Percentiles rank a stretch among this genome's conserved stretches.
Conservation (phyloP, 2,113 vertebrate genomes). For the Poecile atricapillus region DNA sequence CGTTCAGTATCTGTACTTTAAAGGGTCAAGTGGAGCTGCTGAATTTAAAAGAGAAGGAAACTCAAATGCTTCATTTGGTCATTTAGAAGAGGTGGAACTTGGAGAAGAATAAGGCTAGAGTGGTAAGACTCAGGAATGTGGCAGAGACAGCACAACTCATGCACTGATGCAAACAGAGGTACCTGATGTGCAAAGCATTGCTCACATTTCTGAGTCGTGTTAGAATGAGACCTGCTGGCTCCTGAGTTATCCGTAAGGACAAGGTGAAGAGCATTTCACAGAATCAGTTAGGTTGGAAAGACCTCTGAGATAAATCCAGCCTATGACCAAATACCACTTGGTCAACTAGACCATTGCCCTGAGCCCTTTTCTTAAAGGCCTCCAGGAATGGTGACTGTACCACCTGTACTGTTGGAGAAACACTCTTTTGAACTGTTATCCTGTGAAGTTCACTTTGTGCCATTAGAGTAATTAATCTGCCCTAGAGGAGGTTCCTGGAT, state of each 20-base stretch:
- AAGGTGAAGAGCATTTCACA: background rate
- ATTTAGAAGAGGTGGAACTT: background rate
- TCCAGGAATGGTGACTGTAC: background rate
- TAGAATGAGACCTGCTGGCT: background rate
- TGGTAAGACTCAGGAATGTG: background rate
- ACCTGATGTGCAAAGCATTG: background rate
- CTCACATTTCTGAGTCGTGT: background rate
- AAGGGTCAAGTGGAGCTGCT: background rate
- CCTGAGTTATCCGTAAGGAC: background rate
- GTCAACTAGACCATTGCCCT: background rate
- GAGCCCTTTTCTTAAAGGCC: background rate
- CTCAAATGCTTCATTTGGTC: background rate
- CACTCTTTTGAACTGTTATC: background rate
- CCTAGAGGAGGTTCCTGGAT: background rate
- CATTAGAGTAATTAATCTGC: background rate
- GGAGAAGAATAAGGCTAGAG: background rate
- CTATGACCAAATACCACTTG: background rate
- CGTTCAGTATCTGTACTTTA: background rate
- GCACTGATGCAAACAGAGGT: background rate
- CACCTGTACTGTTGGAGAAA: background rate
- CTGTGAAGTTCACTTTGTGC: background rate
- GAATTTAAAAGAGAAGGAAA: background rate
- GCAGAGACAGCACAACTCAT: background rate
- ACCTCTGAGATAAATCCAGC: accelerated
- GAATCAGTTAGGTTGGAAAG: background rate